phyloP scores from a whole-genome alignment of 2,113 vertebrate species.

The Agapornis roseicollis region DNA sequence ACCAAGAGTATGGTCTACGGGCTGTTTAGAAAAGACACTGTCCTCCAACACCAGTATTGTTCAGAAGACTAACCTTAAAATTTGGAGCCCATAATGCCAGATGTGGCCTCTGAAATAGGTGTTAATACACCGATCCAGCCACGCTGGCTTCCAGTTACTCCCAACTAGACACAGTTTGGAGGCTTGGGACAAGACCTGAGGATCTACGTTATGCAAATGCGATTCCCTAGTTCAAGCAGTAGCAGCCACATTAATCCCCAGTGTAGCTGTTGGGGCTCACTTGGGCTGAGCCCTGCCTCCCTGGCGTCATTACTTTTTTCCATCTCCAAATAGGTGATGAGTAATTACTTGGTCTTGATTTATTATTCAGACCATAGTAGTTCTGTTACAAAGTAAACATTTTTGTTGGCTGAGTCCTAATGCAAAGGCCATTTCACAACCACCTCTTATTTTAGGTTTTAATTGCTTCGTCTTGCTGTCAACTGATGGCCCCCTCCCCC shows the following conservation, averaged over 20 bases:
- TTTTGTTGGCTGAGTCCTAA: slow-evolving; percentile 58
- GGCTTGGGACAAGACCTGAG: not conserved
- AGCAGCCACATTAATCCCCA: not conserved
- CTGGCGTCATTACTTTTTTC: slow-evolving; percentile 18
- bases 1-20: not conserved
- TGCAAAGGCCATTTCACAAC: slow-evolving; percentile 61
- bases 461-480: slow-evolving; percentile 61
- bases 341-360: slow-evolving; percentile 65
- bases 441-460: slow-evolving; percentile 72
- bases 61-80: not conserved
- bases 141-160: not conserved
- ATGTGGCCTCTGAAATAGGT: not conserved
- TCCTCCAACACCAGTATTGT: not conserved
- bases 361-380: slow-evolving; percentile 58
- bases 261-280: not conserved
- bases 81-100: not conserved
- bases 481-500: slow-evolving; percentile 48
- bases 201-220: not conserved
- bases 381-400: slow-evolving; percentile 66
- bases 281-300: not conserved
- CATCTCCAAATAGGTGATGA: slow-evolving; percentile 64
- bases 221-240: slow-evolving; percentile 37
- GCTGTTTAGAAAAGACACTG: not conserved
- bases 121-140: not conserved
- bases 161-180: not conserved